Evolutionary conservation across 2,113 vertebrate genomes (phyloP).

Genomic region (Mesembrinibis cayennensis): DNA sequence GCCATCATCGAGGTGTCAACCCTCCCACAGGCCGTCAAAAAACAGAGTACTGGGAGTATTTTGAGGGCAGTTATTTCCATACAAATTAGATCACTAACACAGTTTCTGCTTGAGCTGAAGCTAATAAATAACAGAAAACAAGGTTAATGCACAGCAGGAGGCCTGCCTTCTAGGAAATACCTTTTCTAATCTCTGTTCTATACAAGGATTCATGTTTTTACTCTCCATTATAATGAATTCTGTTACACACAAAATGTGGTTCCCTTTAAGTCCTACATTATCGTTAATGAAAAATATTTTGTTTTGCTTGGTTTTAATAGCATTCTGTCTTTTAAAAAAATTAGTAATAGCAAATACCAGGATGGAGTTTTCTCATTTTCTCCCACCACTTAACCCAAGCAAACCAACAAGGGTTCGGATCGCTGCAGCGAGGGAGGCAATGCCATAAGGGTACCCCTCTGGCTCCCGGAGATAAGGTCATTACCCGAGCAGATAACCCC

Average conservation of each 20-base stretch:
- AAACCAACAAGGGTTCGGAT: background rate
- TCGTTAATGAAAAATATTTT: background rate
- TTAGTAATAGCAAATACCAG: background rate
- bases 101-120: background rate
- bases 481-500: background rate
- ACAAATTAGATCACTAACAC: background rate
- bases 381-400: background rate
- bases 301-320: background rate
- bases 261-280: background rate
- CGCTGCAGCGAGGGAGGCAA: background rate
- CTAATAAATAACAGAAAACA: background rate
- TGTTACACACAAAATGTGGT: background rate
- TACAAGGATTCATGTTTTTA: background rate
- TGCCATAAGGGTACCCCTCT: background rate
- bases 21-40: rapidly evolving
- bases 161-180: background rate
- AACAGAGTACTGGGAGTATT: background rate
- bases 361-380: conserved; percentile 20
- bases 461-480: background rate
- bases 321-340: background rate
- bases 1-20: background rate
- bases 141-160: background rate
- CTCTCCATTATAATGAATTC: background rate
- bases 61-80: background rate
- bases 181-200: background rate